Evolutionary conservation across 1,140 invertebrate genomes (phyloP), one percentile per base, ranked within the genome.

Genomic region (Habropoda laboriosa): DNA sequence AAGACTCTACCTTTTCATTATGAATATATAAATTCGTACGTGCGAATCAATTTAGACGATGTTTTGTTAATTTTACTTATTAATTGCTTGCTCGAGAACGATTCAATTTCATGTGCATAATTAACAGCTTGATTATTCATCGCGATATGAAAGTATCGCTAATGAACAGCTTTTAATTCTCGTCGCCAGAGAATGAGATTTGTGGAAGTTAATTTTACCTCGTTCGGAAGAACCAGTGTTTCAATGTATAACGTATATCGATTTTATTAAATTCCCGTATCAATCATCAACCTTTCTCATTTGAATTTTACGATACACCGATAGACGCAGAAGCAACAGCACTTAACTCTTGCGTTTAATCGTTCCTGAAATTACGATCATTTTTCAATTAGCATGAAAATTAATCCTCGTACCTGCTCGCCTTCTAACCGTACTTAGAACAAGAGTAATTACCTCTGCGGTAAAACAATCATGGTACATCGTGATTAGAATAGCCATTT

Each of bases 391-490:
- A 75, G 16, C 21, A 18, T 12, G 21, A 42, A 76, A 40, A 76
- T 76, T 42, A 66, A 75, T 66, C 38, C 4, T 4, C 32, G 30
- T 24, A 4, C 3, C 24, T 47, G 4, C 3, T 0, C n/a, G 21
- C 51, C 32, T 35, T 10, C 13, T 35, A 18, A 13, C 7, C 30
- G 35, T n/a, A 13, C 61, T 30, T 51, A 24, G 27, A 35, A 60
- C 57, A 60, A 66, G 45, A n/a, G n/a, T 49, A 61, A 42, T 40
- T 73, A 24, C 47, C 72, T 51, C 45, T 42, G 45, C 80, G 30
- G 53, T 58, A 10, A 42, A 38, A 30, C 60, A 49, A 53, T 61
- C 55, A 27, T 55, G 42, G 27, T 18, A 71, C 42, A 35, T 53
- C 32, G 12, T n/a, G 47, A 30, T 51, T 70, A 2, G 38, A 45